These are phyloP conservation scores for Nomada ruficornis DNA, from an alignment of 2,888 invertebrate genomes.

Conservation along the genomic window DNA sequence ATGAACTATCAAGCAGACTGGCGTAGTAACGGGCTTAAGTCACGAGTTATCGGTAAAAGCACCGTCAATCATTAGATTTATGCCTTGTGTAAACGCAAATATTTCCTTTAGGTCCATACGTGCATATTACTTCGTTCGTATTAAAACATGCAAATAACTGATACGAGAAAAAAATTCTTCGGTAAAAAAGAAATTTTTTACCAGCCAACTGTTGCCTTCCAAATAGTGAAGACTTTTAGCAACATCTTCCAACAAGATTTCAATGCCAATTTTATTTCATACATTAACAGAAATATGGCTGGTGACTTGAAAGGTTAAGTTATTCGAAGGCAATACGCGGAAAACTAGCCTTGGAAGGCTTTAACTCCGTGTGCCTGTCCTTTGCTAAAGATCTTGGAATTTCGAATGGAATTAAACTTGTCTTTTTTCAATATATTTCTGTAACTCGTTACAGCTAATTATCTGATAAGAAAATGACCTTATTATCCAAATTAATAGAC, in stretches of 20 bases:
- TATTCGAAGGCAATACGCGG: not conserved
- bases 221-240: not conserved
- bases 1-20: too few species aligned
- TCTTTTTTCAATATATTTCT: not conserved
- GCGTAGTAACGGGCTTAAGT: too few species aligned
- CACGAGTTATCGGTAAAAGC: too few species aligned
- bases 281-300: not conserved
- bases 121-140: too few species aligned
- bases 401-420: not conserved
- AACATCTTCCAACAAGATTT: not conserved
- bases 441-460: not conserved
- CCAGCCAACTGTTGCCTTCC: too few species aligned
- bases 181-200: too few species aligned
- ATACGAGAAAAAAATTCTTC: too few species aligned
- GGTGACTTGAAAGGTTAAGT: not conserved
- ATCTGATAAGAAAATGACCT: not conserved
- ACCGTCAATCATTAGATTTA: too few species aligned
- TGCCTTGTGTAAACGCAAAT: too few species aligned
- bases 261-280: not conserved
- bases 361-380: not conserved
- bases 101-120: too few species aligned
- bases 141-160: too few species aligned
- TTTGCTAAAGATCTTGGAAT: not conserved
- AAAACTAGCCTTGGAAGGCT: constrained; percentile 1
- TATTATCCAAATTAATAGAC: not conserved